Percentiles rank a stretch among this genome's conserved stretches.
Conservation (phyloP, 1,140 invertebrate genomes). For the Sipha flava region DNA sequence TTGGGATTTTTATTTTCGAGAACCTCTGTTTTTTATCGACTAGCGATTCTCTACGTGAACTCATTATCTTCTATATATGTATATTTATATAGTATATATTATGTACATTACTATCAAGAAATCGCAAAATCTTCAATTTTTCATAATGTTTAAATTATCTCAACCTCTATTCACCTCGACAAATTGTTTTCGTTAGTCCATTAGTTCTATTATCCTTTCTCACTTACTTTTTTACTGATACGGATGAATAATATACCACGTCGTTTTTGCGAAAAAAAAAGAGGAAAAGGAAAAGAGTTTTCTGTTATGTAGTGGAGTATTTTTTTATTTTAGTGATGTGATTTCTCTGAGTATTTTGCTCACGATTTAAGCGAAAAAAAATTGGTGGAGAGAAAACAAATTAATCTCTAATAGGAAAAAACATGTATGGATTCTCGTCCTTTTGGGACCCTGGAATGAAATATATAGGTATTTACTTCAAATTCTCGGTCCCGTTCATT, state of each 20-base stretch:
- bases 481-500: not conserved
- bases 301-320: not conserved
- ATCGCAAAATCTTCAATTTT: not conserved
- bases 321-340: no score
- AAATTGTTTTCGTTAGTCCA: not conserved
- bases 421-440: not conserved
- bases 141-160: no score
- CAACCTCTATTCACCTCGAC: not conserved
- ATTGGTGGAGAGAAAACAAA: not conserved
- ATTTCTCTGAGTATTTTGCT: not conserved
- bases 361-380: not conserved
- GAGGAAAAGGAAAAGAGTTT: no score
- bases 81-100: no score
- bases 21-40: no score
- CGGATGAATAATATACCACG: not conserved
- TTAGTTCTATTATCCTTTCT: not conserved
- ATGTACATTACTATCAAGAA: no score
- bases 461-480: not conserved
- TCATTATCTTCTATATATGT: no score
- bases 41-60: no score
- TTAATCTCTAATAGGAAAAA: not conserved
- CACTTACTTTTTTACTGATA: not conserved
- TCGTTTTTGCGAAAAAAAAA: not conserved
- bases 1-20: no score
- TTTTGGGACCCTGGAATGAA: not conserved